phyloP scores from a whole-genome alignment of 2,113 vertebrate species.

The Natator depressus region DNA sequence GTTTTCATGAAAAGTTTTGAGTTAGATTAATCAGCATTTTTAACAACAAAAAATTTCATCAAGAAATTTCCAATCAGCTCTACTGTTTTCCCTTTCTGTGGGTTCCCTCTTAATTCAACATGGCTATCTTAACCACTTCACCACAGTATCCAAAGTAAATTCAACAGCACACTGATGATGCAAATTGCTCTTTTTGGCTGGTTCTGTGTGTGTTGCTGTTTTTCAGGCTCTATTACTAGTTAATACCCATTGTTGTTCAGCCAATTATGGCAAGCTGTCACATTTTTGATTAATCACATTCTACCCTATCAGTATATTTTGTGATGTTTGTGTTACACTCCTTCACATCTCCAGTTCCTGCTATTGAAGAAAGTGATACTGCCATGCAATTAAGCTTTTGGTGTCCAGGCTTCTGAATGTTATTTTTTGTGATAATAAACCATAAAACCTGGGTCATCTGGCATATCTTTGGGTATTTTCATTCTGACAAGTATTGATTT shows the following conservation, averaged over 20 bases:
- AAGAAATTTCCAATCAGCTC: background rate
- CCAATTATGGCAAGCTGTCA: background rate
- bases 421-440: background rate
- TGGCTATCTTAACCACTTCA: background rate
- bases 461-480: background rate
- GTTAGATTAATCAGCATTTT: background rate
- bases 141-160: background rate
- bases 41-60: background rate
- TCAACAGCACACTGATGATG: background rate
- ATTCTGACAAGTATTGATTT: background rate
- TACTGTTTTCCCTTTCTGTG: background rate
- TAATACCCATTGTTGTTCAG: background rate
- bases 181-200: background rate
- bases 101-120: background rate
- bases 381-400: background rate
- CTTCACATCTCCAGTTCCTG: background rate
- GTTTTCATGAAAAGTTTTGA: background rate
- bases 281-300: background rate
- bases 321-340: background rate
- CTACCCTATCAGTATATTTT: background rate
- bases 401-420: background rate
- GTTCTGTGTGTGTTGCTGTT: background rate
- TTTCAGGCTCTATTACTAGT: background rate
- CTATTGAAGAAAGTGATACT: background rate
- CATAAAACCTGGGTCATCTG: background rate